These are phyloP conservation scores for Acipenser transmontanus DNA, from an alignment of 2,797 vertebrate genomes.

Conservation along the genomic window DNA sequence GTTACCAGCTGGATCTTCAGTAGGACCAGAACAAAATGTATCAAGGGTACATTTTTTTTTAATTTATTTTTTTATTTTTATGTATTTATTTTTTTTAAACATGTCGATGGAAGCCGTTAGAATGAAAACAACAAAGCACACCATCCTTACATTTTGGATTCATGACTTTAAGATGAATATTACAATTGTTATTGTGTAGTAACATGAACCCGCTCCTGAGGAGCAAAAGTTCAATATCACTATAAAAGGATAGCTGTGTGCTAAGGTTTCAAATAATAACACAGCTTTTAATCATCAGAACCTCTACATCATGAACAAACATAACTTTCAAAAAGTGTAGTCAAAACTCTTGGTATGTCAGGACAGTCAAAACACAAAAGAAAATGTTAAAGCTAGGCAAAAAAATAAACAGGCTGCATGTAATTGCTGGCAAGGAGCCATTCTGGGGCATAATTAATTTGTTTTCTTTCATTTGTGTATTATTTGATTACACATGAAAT, in stretches of 20 bases:
- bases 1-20: too few relatives aligned
- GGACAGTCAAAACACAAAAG: constrained; percentile 25
- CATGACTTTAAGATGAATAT: not conserved
- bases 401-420: constrained; percentile 43
- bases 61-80: too few relatives aligned
- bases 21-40: too few relatives aligned
- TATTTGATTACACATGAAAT: constrained; percentile 32
- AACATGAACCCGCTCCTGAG: constrained; percentile 12
- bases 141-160: too few relatives aligned
- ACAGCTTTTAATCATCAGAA: constrained; percentile 32
- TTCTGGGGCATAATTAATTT: constrained; percentile 40
- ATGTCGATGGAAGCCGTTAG: too few relatives aligned
- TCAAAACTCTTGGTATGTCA: constrained; percentile 33
- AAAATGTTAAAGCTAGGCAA: constrained; percentile 33
- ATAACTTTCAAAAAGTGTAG: constrained; percentile 21
- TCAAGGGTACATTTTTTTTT: too few relatives aligned
- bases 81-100: too few relatives aligned
- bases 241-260: constrained; percentile 19
- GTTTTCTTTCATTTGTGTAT: constrained; percentile 52
- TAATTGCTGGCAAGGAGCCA: constrained; percentile 45
- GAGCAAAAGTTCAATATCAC: constrained; percentile 9
- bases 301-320: constrained; percentile 29
- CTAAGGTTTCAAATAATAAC: constrained; percentile 40
- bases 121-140: too few relatives aligned
- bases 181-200: constrained; percentile 1